Evolutionary conservation across 2,797 vertebrate species (phyloP).

Genomic region (Orestias chungarensis): DNA sequence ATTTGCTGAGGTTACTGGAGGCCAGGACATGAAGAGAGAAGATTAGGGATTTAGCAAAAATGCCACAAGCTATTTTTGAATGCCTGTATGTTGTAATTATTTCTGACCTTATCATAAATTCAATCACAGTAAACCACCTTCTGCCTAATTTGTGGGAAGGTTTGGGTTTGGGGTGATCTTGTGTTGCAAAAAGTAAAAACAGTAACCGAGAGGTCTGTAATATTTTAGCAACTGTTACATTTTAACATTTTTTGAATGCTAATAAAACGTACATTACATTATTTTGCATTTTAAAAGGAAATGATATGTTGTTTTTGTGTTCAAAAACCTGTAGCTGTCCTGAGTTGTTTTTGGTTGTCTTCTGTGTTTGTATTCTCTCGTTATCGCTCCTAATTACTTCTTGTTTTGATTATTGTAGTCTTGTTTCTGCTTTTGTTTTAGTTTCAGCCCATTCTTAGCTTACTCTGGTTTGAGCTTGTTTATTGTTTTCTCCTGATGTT

Average conservation of each 20-base stretch:
- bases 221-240: constrained; percentile 49
- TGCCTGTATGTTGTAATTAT: constrained; percentile 42
- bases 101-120: constrained; percentile 50
- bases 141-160: constrained; percentile 39
- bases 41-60: constrained; percentile 41
- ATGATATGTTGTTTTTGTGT: constrained; percentile 8
- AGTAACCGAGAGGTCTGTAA: constrained; percentile 51
- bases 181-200: constrained; percentile 19
- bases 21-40: constrained; percentile 14
- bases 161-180: constrained; percentile 27
- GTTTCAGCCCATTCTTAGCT: too few relatives aligned
- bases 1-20: constrained; percentile 26
- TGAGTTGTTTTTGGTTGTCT: too few relatives aligned
- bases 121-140: constrained; percentile 35
- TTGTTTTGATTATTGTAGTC: too few relatives aligned
- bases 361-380: too few relatives aligned
- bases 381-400: too few relatives aligned
- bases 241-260: too few relatives aligned
- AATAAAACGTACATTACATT: too few relatives aligned
- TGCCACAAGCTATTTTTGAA: constrained; percentile 49
- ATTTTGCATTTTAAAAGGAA: constrained; percentile 6
- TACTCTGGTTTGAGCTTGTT: too few relatives aligned
- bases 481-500: too few relatives aligned
- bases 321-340: constrained; percentile 22
- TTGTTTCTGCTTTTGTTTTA: too few relatives aligned